These are phyloP conservation scores for Vombatus ursinus DNA, from an alignment of 2,113 vertebrate genomes.

Conservation along the genomic window DNA sequence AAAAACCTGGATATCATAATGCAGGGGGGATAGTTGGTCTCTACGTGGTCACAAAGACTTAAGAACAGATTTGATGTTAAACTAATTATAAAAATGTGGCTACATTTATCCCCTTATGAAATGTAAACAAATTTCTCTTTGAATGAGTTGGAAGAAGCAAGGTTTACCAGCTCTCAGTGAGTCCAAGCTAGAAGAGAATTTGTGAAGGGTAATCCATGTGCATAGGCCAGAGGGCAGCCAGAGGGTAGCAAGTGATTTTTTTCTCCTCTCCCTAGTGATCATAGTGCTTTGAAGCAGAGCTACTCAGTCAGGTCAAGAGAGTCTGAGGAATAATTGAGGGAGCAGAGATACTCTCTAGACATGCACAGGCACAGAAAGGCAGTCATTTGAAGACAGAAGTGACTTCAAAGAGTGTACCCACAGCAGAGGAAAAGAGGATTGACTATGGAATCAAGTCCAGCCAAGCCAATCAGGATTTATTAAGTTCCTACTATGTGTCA, in stretches of 20 bases:
- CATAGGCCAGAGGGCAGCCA: background rate
- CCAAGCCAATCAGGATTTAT: background rate
- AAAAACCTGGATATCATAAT: background rate
- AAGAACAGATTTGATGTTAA: background rate
- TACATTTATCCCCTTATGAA: background rate
- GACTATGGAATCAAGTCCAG: too few relatives aligned
- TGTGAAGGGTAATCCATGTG: background rate
- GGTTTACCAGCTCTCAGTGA: background rate
- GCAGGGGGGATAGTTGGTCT: background rate
- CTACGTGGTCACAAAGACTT: background rate
- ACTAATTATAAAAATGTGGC: background rate
- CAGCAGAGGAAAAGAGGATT: background rate
- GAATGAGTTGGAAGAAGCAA: background rate
- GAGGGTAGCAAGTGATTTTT: background rate
- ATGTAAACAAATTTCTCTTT: background rate
- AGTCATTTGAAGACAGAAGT: background rate
- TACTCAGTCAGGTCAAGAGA: background rate
- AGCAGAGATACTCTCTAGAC: background rate
- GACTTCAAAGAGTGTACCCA: too few relatives aligned
- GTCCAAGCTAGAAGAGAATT: background rate
- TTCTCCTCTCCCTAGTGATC: background rate
- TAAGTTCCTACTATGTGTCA: background rate
- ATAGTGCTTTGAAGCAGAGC: background rate
- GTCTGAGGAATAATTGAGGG: background rate
- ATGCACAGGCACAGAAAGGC: background rate